Percentiles rank a stretch among this genome's conserved stretches.
phyloP scores from a whole-genome alignment of 2,888 invertebrate genomes.

The Coelopa pilipes region DNA sequence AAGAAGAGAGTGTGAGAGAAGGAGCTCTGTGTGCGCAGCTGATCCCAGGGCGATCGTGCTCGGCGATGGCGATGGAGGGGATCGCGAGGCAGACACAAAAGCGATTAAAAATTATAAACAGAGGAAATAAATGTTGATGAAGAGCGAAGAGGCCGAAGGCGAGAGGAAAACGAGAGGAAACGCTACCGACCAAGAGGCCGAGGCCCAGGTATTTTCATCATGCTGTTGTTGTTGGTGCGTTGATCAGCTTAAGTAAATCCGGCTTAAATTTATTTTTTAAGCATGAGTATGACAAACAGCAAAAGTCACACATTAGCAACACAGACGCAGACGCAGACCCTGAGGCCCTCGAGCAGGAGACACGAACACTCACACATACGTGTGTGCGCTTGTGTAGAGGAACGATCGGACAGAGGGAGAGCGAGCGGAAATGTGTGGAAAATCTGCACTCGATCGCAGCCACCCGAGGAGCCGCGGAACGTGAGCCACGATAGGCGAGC shows the following conservation, averaged over 20 bases:
- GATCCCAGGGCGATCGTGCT: constrained; percentile 36
- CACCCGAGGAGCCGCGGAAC: constrained; percentile 36
- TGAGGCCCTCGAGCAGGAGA: background rate
- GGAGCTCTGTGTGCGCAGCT: constrained; percentile 36
- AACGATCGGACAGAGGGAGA: background rate
- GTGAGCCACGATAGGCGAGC: constrained; percentile 20
- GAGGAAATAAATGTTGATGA: constrained; percentile 54
- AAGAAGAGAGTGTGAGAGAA: constrained; percentile 6
- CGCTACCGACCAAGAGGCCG: constrained; percentile 36
- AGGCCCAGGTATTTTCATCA: constrained; percentile 34
- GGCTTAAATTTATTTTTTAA: constrained; percentile 58
- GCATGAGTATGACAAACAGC: constrained; percentile 47
- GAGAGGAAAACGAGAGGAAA: constrained; percentile 42
- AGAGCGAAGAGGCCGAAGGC: constrained; percentile 15
- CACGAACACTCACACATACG: background rate
- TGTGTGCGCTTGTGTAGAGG: background rate
- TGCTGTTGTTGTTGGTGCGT: constrained; percentile 39
- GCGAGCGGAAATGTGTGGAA: constrained; percentile 26
- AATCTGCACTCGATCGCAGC: constrained; percentile 44
- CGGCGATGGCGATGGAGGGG: background rate
- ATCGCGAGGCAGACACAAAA: constrained; percentile 59
- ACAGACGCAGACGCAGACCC: constrained; percentile 40
- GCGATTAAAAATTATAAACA: constrained; percentile 62
- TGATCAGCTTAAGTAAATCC: constrained; percentile 68
- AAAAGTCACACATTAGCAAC: constrained; percentile 61